Conservation (phyloP, 2,888 invertebrate species). For the Unio pictorum region DNA sequence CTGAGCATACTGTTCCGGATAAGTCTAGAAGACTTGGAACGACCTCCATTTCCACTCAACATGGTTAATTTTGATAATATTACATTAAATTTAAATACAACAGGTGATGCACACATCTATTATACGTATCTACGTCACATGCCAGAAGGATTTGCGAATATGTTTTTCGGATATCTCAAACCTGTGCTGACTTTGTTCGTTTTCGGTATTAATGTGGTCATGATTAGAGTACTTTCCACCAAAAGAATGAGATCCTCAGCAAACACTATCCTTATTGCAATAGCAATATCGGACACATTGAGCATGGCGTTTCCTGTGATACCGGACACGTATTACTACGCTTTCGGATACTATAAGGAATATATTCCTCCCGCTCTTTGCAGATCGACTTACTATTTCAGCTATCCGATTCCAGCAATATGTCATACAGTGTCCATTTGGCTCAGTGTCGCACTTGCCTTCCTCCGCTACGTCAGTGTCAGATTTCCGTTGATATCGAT, state of each 20-base stretch:
- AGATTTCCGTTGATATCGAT: constrained; percentile 11
- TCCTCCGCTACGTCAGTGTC: constrained; percentile 14
- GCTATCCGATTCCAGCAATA: constrained; percentile 5
- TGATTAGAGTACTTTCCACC: constrained; percentile 9
- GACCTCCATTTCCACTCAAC: too few relatives aligned
- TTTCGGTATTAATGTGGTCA: constrained; percentile 5
- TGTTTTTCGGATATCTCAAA: constrained; percentile 14
- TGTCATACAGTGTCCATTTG: constrained; percentile 17
- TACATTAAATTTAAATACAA: too few relatives aligned
- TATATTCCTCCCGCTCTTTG: constrained; percentile 7
- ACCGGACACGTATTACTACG: constrained; percentile 10
- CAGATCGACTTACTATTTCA: constrained; percentile 4
- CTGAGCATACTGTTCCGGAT: too few relatives aligned
- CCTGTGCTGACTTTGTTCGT: constrained; percentile 17
- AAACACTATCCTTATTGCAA: constrained; percentile 13
- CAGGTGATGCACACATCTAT: background rate
- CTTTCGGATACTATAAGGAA: constrained; percentile 10
- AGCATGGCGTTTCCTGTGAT: constrained; percentile 13
- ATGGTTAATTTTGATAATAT: too few relatives aligned
- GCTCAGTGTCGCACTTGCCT: constrained; percentile 19
- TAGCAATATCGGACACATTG: constrained; percentile 14
- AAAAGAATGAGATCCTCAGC: constrained; percentile 15
- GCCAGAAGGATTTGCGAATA: background rate
- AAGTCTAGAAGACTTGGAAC: too few relatives aligned
- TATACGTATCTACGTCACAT: constrained; percentile 11